These are phyloP conservation scores for Microctenopoma stevenorrisi DNA, from an alignment of 2,797 vertebrate genomes.

Conservation along the genomic window DNA sequence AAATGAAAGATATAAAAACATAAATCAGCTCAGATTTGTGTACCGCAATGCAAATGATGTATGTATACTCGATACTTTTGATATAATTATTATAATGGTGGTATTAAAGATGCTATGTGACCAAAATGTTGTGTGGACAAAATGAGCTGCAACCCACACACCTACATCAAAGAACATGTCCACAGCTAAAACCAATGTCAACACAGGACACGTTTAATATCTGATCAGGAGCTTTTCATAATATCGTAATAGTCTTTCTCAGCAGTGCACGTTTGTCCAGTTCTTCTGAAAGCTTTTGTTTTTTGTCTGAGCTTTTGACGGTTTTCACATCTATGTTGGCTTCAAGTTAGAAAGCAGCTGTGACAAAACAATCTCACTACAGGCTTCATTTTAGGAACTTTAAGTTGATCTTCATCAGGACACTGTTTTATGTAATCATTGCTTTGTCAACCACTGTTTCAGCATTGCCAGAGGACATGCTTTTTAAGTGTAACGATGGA, in stretches of 20 bases:
- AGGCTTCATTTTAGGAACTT: constrained; percentile 1
- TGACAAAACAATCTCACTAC: neutral
- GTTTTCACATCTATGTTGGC: neutral
- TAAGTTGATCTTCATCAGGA: neutral
- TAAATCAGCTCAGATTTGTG: constrained; percentile 82
- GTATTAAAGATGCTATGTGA: constrained; percentile 87
- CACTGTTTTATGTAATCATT: too few relatives aligned
- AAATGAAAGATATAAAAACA: constrained; percentile 80
- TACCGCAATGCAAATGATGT: constrained; percentile 85
- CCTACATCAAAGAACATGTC: neutral
- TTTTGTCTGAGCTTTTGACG: neutral
- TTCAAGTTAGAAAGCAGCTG: neutral
- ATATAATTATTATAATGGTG: constrained; percentile 87
- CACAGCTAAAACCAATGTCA: neutral
- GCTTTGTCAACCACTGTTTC: neutral
- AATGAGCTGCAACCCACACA: constrained; percentile 47
- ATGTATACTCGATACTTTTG: constrained; percentile 86
- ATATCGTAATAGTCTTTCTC: neutral
- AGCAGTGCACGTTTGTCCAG: neutral
- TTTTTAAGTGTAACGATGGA: neutral
- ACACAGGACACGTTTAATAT: neutral
- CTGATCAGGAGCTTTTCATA: constrained; percentile 7
- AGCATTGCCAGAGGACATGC: neutral
- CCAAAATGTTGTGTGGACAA: constrained; percentile 71
- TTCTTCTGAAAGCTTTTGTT: neutral